Evolutionary conservation across 2,888 invertebrate species (phyloP).

Genomic region (Vandiemenella viatica): DNA sequence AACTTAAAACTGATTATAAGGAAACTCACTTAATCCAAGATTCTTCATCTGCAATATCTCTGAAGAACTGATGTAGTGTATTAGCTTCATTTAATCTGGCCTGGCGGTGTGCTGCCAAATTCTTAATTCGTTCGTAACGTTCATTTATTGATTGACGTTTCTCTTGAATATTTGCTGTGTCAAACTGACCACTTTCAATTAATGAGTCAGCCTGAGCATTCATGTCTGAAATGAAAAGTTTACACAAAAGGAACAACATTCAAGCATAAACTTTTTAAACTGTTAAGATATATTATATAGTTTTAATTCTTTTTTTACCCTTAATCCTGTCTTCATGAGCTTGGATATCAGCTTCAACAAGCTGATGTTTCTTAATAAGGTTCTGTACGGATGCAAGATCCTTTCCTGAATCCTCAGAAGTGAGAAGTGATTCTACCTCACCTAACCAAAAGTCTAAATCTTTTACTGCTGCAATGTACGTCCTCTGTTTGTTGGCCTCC

Average conservation of each 20-base stretch:
- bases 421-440: slow-evolving; percentile 89
- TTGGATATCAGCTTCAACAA: slow-evolving; percentile 94
- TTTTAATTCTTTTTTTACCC: too few relatives aligned
- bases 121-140: slow-evolving; percentile 85
- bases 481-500: slow-evolving; percentile 97
- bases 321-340: slow-evolving; percentile 91
- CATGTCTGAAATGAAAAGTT: slow-evolving; percentile 59
- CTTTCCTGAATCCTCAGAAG: slow-evolving; percentile 94
- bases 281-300: neutral
- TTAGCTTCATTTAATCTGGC: slow-evolving; percentile 89
- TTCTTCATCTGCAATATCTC: slow-evolving; percentile 98
- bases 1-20: too few relatives aligned
- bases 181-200: slow-evolving; percentile 93
- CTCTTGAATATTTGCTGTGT: slow-evolving; percentile 88
- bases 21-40: slow-evolving; percentile 87
- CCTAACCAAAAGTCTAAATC: slow-evolving; percentile 99
- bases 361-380: slow-evolving; percentile 93
- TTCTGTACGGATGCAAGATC: slow-evolving; percentile 97
- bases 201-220: slow-evolving; percentile 91
- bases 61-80: slow-evolving; percentile 96
- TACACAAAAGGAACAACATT: neutral
- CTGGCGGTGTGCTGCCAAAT: slow-evolving; percentile 81
- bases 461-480: slow-evolving; percentile 98
- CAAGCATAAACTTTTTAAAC: neutral
- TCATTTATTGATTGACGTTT: slow-evolving; percentile 92